Base-by-base conservation (phyloP, 2,888 invertebrate genomes). In the Chrysolina haemoptera region DNA sequence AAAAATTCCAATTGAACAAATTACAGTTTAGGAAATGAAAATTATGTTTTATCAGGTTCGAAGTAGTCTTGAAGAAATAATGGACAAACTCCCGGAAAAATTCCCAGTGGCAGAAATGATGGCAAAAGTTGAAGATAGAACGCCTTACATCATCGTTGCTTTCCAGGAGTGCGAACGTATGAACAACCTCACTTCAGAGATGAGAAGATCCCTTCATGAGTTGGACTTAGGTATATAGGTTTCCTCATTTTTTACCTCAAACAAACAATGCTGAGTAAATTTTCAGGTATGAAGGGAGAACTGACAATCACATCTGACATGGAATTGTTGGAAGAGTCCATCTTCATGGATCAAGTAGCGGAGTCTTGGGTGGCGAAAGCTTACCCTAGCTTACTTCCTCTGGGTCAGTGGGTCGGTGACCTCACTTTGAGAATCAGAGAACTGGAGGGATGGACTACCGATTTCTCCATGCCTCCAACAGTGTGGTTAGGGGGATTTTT, bases 401-500 rank as follows among this genome's bases (percentile, higher is more conserved):
- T 98, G 48, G 93, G 94, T 3, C 92, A 93, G 0, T 98, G 98
- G 98, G 83, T 96, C 86, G 92, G 94, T 0, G 98, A 98, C 88
- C 90, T 98, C 65, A 91, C 95, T 75, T 88, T 92, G 53, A 78
- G 98, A 68, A 90, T 96, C 46, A 92, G 92, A 74, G 96, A 96
- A 84, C 89, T 97, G 0, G 95, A 97, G 85, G 92, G 91, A 75
- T 98, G 98, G 98, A 93, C 95, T 3, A 91, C 93, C 0, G 98
- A 98, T 87, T 98, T 98, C 81, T 91, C 90, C 90, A 89, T 98
- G 79, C 97, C 98, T 0, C 90, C 96, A 0, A 92, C 95, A 0
- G 95, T 98, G 14, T 98, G 98, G 98, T 89, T 98, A 68, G 96
- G 94, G 11, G 98, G 98, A 9, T 97, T 98, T 88, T 98, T 98